phyloP scores from a whole-genome alignment of 1,140 invertebrate species.

The Drosophila yakuba region DNA sequence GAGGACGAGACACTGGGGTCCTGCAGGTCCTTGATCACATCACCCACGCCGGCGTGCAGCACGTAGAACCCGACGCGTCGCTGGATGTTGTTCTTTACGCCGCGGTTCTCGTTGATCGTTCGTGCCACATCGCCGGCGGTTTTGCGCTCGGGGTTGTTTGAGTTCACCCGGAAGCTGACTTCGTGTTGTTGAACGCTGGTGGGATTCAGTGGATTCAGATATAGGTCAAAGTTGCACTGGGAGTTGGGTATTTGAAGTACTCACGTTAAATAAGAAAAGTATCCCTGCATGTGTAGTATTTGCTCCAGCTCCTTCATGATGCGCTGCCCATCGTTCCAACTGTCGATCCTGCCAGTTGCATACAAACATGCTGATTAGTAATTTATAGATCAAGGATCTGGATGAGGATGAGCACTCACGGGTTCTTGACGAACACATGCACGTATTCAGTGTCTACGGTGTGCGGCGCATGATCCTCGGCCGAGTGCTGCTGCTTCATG shows the following conservation, averaged over 20 bases:
- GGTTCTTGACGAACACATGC: constrained; percentile 84
- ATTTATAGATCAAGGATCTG: background rate
- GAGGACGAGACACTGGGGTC: constrained; percentile 70
- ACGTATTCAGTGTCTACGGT: constrained; percentile 84
- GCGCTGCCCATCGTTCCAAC: constrained; percentile 83
- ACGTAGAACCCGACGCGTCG: constrained; percentile 86
- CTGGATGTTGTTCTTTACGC: constrained; percentile 84
- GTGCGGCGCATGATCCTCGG: constrained; percentile 84
- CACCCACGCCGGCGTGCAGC: constrained; percentile 91
- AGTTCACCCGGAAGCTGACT: constrained; percentile 93
- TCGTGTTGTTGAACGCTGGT: constrained; percentile 89
- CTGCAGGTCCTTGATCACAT: constrained; percentile 87
- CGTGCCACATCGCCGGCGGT: constrained; percentile 90
- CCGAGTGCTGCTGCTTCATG: constrained; percentile 75
- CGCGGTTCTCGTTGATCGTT: constrained; percentile 88
- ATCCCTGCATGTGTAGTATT: constrained; percentile 84
- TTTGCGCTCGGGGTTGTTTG: constrained; percentile 88
- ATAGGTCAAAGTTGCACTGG: no score
- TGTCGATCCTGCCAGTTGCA: constrained; percentile 65
- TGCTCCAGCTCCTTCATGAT: constrained; percentile 83
- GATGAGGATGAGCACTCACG: constrained; percentile 51
- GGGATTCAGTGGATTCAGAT: no score
- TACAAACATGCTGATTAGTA: background rate
- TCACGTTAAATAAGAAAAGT: constrained; percentile 84
- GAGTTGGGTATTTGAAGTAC: constrained; percentile 4